phyloP scores from a whole-genome alignment of 64 coral and sea anemone genomes.

The Stylophora pistillata region DNA sequence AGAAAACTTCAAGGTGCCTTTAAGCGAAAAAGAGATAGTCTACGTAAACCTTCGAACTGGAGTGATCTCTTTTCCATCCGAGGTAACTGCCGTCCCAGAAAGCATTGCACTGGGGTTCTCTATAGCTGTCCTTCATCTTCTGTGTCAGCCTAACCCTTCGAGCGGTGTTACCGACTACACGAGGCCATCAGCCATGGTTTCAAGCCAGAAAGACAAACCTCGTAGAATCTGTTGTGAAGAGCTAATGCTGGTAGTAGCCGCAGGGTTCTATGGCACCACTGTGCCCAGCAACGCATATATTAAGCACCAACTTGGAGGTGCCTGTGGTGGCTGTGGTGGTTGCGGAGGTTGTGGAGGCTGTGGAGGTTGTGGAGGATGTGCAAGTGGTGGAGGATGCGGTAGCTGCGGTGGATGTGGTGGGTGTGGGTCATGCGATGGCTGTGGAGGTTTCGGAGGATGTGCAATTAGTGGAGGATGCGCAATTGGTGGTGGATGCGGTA shows the following conservation, averaged over 20 bases:
- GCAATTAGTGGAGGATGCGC: slow-evolving; percentile 4
- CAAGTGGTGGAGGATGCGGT: slow-evolving; percentile 6
- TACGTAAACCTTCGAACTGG: slow-evolving; percentile 49
- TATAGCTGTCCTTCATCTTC: slow-evolving; percentile 56
- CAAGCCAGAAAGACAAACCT: background rate
- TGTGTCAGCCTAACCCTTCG: slow-evolving; percentile 64
- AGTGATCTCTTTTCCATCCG: slow-evolving; percentile 43
- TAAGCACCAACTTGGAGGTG: slow-evolving; percentile 33
- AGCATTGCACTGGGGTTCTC: slow-evolving; percentile 61
- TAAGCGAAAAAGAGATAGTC: background rate
- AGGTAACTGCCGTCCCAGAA: slow-evolving; percentile 45
- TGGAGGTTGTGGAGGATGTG: slow-evolving; percentile 10
- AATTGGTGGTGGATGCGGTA: slow-evolving; percentile 2
- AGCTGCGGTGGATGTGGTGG: slow-evolving; percentile 16
- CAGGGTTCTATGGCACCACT: slow-evolving; percentile 25
- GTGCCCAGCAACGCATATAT: slow-evolving; percentile 42
- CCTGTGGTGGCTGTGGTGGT: slow-evolving; percentile 41
- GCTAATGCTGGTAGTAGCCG: slow-evolving; percentile 16
- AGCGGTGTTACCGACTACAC: background rate
- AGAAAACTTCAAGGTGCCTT: slow-evolving; percentile 23
- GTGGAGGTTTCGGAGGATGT: background rate
- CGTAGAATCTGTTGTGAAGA: slow-evolving; percentile 44
- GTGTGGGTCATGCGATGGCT: slow-evolving; percentile 4
- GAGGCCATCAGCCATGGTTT: slow-evolving; percentile 19
- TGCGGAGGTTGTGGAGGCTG: slow-evolving; percentile 1